Evolutionary conservation across 2,888 invertebrate species (phyloP), one percentile per base, ranked within the genome.

Genomic region (Dromius quadrimaculatus): DNA sequence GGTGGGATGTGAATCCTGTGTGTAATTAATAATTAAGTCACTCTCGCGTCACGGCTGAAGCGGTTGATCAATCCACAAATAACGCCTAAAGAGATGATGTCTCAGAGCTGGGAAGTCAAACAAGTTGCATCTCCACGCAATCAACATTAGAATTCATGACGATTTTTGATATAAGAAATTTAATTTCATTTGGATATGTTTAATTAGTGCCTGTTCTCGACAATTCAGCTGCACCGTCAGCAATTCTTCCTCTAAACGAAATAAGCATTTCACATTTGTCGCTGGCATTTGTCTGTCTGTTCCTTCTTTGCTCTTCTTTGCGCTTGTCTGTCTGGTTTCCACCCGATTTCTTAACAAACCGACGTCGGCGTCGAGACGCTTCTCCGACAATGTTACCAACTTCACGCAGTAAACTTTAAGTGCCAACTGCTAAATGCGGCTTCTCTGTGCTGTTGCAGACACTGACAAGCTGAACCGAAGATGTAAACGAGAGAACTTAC

Each of bases 21-120:
- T 23, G 66, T 66, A 66, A 66, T 66, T 66, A 66, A 23, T 66
- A 66, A 66, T 66, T 66, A 66, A 66, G 66, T 23, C 38, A 54
- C 15, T 23, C 23, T 54, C 32, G 28, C 28, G 23, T 23, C 50
- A 23, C 8, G 50, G 50, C 13, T 54, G 28, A 54, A 13, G 28
- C 50, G 28, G 28, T 54, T 23, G 50, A 54, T 23, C 50, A 28
- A 19, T 19, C 28, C 50, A 36, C n/a, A 11, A 36, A 36, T 23
- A n/a, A 47, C 50, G 50, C 50, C 50, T 54, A 28, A 15, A 9
- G 41, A 13, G 15, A 8, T 15, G 13, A 15, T 41, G 9, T 15
- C 11, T 41, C 15, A 15, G 1, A 15, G 41, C 41, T 41, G 15
- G 2, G 4, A 11, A 6, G 41, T 13, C 15, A 11, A 41, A 41